Base-by-base conservation (phyloP, 2,888 invertebrate species). In the Oligia fasciuncula region DNA sequence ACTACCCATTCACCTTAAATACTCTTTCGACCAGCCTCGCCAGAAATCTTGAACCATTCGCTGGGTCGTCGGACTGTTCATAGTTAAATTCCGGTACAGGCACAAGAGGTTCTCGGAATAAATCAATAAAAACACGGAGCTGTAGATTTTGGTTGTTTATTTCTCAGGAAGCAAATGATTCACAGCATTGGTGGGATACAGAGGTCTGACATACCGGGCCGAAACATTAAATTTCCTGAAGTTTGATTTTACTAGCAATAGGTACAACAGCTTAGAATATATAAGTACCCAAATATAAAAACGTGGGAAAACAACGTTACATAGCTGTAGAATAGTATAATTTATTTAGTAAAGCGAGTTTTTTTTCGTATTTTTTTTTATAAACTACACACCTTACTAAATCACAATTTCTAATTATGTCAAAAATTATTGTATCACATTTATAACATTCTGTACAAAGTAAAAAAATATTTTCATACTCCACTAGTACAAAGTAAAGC, bases 111-210 rank as follows among this genome's bases (percentile, higher is more conserved):
- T 29, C 29, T 29, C 29, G 29, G 13, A 46, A 60, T 35, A 3
- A 13, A 13, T 49, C 23, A 87, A 85, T 85, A 43, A 91, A 88
- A 92, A 93, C 92, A 91, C 91, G 82, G 86, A 84, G 89, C 51
- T 85, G 86, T 93, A 94, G 94, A 96, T 96, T 96, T 96, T 95
- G 95, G 95, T 95, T 95, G 95, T 97, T 96, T 96, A 96, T 96
- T 96, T 95, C 90, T 96, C 96, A 96, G 96, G 96, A 97, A 97
- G 96, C 96, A 96, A 96, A 97, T 95, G 96, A 95, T 96, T 96
- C 96, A 97, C 96, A 96, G 96, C 96, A 96, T 95, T 96, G 97
- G 97, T 97, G 96, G 97, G 96, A 94, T 96, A 96, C 95, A 96
- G 87, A 94, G 94, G 94, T 95, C 93, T 94, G 95, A 95, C 94